These are phyloP conservation scores for Pangasius sanitwongsei DNA, from an alignment of 2,797 vertebrate genomes.

Conservation along the genomic window DNA sequence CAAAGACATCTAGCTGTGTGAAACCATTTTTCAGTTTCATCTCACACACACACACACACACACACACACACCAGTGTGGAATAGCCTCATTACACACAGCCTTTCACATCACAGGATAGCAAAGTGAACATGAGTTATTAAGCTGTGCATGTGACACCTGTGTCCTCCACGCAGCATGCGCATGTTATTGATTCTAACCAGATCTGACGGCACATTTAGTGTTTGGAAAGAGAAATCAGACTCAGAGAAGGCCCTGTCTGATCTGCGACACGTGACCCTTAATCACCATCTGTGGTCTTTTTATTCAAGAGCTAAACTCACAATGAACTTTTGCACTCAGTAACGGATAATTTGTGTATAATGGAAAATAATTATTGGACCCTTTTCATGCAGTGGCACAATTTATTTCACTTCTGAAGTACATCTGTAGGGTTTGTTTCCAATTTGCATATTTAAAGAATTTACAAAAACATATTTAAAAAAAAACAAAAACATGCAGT, in stretches of 20 bases:
- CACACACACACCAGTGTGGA: not conserved
- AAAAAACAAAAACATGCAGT: not conserved
- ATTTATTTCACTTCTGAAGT: not conserved
- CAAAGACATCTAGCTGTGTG: not conserved
- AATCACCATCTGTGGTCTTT: not conserved
- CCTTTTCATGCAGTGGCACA: not conserved
- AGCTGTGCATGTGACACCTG: not conserved
- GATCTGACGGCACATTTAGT: conserved; percentile 58
- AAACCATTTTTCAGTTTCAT: not conserved
- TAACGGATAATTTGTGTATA: not conserved
- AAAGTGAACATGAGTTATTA: conserved; percentile 11
- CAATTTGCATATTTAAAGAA: not conserved
- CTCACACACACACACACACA: no score
- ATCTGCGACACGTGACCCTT: not conserved
- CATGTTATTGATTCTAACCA: conserved; percentile 49
- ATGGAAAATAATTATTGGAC: not conserved
- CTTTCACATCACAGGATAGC: not conserved
- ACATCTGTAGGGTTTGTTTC: not conserved
- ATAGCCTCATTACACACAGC: not conserved
- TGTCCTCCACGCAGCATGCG: not conserved
- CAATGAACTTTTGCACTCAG: not conserved
- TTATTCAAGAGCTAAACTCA: not conserved
- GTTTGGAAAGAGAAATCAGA: conserved; percentile 54
- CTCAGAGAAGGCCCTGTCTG: conserved; percentile 33
- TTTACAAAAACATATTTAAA: not conserved